A percentile compares a stretch with the other conserved stretches of the same genome.
Conservation (phyloP, 2,888 invertebrate genomes). For the Caenorhabditis sp. region DNA sequence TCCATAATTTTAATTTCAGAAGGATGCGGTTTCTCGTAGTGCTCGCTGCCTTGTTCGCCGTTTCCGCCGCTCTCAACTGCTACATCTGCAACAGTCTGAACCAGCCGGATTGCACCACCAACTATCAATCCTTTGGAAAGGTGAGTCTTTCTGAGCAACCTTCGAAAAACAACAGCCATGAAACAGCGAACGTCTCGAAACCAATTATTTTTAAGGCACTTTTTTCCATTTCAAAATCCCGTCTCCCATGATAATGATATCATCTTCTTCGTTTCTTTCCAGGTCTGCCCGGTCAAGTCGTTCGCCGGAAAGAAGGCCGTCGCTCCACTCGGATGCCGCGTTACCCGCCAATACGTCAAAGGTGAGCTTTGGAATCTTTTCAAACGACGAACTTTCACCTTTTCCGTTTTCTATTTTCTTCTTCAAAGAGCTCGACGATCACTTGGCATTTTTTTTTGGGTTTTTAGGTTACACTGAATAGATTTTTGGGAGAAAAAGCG, state of each 20-base stretch:
- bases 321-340: constrained; percentile 70
- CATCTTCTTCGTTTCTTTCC: constrained; percentile 27
- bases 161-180: not conserved
- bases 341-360: constrained; percentile 64
- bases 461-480: constrained; percentile 8
- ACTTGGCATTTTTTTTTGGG: not conserved
- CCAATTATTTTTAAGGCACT: not conserved
- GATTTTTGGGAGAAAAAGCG: constrained; percentile 3
- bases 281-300: constrained; percentile 68
- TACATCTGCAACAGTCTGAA: constrained; percentile 70
- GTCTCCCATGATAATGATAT: not conserved
- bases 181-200: not conserved
- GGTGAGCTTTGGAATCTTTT: constrained; percentile 53
- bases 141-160: constrained; percentile 28
- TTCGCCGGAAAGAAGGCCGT: constrained; percentile 64
- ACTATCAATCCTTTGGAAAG: constrained; percentile 52
- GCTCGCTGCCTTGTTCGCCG: constrained; percentile 32
- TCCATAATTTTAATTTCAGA: not conserved
- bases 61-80: constrained; percentile 61
- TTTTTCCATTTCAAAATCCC: not conserved
- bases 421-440: not conserved
- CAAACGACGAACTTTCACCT: constrained; percentile 29
- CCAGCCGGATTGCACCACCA: constrained; percentile 61
- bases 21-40: constrained; percentile 47
- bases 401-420: constrained; percentile 17